phyloP scores from a whole-genome alignment of 2,888 invertebrate genomes.

The Creontiades dilutus region DNA sequence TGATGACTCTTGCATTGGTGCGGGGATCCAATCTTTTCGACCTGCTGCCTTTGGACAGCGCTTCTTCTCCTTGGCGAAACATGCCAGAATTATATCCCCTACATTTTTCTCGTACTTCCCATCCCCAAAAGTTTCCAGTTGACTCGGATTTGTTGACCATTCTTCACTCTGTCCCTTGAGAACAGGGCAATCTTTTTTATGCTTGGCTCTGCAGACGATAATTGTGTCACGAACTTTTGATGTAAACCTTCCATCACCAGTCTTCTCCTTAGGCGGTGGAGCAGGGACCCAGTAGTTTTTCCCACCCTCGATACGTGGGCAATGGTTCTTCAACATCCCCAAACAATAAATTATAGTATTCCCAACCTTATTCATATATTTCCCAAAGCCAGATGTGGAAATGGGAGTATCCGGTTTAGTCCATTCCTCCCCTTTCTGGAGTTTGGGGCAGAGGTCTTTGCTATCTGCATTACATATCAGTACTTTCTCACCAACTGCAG shows the following conservation, averaged over 20 bases:
- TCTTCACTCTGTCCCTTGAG: not conserved
- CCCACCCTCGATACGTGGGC: not conserved
- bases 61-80: not conserved
- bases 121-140: not conserved
- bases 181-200: not conserved
- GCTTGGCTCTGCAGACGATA: not conserved
- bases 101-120: not conserved
- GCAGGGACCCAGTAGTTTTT: not conserved
- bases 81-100: not conserved
- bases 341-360: not conserved
- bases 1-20: not conserved
- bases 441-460: not conserved
- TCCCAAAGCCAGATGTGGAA: not conserved
- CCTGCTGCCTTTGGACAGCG: not conserved
- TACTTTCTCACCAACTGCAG: not conserved
- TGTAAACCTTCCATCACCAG: not conserved
- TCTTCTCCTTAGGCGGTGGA: not conserved
- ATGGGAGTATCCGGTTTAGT: not conserved
- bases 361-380: not conserved
- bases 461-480: not conserved
- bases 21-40: not conserved
- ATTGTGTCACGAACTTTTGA: not conserved
- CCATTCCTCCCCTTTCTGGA: not conserved
- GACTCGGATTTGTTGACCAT: not conserved
- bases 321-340: not conserved